These are phyloP conservation scores for Gasteruption jaculator DNA, from an alignment of 2,888 invertebrate species.

Conservation along the genomic window DNA sequence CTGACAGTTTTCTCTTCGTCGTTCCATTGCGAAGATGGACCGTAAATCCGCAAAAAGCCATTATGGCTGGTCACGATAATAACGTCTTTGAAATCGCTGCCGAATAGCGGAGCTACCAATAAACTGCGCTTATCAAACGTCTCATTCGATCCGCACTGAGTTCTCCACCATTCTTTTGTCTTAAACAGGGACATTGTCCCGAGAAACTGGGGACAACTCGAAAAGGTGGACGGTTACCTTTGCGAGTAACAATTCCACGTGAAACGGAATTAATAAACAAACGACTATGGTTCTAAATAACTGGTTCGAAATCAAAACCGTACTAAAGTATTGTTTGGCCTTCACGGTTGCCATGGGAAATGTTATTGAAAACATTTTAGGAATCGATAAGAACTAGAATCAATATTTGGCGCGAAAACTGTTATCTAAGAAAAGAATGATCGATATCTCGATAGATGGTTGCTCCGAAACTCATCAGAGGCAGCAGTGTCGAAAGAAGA, in stretches of 20 bases:
- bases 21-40: constrained; percentile 54
- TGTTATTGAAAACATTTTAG: constrained; percentile 23
- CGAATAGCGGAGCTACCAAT: constrained; percentile 33
- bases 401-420: not conserved
- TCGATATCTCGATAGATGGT: too few species aligned
- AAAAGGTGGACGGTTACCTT: too few species aligned
- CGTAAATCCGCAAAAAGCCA: constrained; percentile 76
- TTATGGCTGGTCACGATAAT: constrained; percentile 76
- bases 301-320: too few species aligned
- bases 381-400: not conserved
- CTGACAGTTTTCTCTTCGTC: constrained; percentile 39
- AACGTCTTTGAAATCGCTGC: constrained; percentile 48
- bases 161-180: constrained; percentile 84
- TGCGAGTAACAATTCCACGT: too few species aligned
- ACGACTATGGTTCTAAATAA: too few species aligned
- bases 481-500: too few species aligned
- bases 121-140: constrained; percentile 55
- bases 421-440: too few species aligned
- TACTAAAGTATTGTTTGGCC: too few species aligned
- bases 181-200: constrained; percentile 85
- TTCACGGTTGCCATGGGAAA: constrained; percentile 29
- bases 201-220: too few species aligned
- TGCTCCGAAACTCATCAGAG: too few species aligned
- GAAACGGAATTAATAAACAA: too few species aligned
- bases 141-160: constrained; percentile 64